Conservation (phyloP, 2,797 vertebrate species). For the Trichosurus vulpecula region DNA sequence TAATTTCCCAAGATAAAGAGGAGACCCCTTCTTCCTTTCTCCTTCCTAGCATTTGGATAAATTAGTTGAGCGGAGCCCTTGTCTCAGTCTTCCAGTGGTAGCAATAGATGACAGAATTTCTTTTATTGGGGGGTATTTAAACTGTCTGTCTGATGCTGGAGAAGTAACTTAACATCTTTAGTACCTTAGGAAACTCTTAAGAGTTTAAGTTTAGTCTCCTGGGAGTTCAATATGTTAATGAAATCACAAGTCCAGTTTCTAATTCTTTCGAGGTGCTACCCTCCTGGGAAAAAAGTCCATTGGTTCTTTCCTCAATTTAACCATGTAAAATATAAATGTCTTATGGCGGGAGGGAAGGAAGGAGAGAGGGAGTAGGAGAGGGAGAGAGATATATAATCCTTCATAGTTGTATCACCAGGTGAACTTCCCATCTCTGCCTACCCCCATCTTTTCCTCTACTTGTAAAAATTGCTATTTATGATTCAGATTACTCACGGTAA, state of each 20-base stretch:
- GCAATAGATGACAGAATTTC: neutral
- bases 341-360: neutral
- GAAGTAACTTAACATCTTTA: neutral
- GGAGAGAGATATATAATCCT: neutral
- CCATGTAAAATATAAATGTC: neutral
- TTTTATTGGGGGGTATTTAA: neutral
- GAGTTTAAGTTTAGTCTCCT: neutral
- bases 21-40: neutral
- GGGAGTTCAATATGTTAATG: neutral
- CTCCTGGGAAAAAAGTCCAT: too few species aligned
- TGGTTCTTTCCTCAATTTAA: neutral
- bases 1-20: neutral
- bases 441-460: neutral
- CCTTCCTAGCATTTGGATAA: neutral
- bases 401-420: neutral
- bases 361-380: neutral
- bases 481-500: neutral
- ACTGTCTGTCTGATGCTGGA: neutral
- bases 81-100: neutral
- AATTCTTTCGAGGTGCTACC: neutral
- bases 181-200: neutral
- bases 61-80: neutral
- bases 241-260: neutral
- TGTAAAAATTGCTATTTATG: neutral
- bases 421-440: neutral